These are phyloP conservation scores for Tiaroga cobitis DNA, from an alignment of 2,797 vertebrate genomes.

Conservation along the genomic window DNA sequence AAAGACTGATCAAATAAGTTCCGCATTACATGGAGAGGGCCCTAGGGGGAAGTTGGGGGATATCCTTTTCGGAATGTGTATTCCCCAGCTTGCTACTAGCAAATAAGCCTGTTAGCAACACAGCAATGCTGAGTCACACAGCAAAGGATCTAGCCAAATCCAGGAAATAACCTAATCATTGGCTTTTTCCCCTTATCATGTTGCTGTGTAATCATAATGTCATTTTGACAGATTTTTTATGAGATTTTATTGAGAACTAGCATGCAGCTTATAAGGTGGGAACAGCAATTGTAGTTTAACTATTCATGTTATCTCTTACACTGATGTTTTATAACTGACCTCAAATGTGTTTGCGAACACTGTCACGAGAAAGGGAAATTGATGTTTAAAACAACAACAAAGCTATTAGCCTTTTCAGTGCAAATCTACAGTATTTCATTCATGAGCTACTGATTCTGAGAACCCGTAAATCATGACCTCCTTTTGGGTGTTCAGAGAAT, in stretches of 20 bases:
- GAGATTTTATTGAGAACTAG: constrained; percentile 6
- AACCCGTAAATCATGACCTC: constrained; percentile 51
- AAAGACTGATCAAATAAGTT: constrained; percentile 41
- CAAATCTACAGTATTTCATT: constrained; percentile 46
- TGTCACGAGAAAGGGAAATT: not conserved
- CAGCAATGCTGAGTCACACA: constrained; percentile 70
- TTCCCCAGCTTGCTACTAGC: constrained; percentile 69
- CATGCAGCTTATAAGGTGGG: constrained; percentile 9
- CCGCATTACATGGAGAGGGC: constrained; percentile 43
- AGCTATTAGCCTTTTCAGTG: constrained; percentile 33
- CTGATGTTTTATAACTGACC: not conserved
- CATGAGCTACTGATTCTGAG: constrained; percentile 48
- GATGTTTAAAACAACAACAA: constrained; percentile 6
- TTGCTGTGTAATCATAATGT: constrained; percentile 53
- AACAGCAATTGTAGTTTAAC: not conserved
- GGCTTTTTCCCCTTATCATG: constrained; percentile 52
- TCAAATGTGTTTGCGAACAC: constrained; percentile 5
- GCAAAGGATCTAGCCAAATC: constrained; percentile 64
- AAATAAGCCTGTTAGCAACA: constrained; percentile 69
- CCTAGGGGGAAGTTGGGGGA: constrained; percentile 72
- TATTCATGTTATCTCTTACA: constrained; percentile 13
- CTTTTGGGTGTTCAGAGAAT: constrained; percentile 40
- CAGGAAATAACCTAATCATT: constrained; percentile 73
- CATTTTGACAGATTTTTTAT: constrained; percentile 28
- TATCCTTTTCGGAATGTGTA: constrained; percentile 70